Evolutionary conservation across 2,113 vertebrate species (phyloP).

Genomic region (Pelobates fuscus): DNA sequence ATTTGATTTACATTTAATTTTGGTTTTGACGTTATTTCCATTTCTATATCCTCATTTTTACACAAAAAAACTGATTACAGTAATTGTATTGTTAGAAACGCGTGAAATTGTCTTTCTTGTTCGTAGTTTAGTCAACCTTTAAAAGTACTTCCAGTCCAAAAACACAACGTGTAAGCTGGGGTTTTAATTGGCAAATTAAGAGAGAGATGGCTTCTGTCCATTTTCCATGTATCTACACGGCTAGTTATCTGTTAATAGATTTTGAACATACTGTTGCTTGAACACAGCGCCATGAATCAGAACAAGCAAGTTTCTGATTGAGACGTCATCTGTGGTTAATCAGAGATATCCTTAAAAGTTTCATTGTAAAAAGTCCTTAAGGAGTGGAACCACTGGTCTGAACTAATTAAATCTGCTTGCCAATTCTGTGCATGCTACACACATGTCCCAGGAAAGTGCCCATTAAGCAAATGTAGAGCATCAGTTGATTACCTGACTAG

Average conservation of each 20-base stretch:
- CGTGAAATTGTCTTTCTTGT: too few relatives aligned
- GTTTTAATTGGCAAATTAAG: too few relatives aligned
- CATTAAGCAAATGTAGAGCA: slow-evolving; percentile 7
- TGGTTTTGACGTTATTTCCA: too few relatives aligned
- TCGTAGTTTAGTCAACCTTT: too few relatives aligned
- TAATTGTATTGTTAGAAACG: too few relatives aligned
- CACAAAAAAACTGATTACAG: too few relatives aligned
- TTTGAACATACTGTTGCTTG: background rate
- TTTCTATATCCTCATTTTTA: too few relatives aligned
- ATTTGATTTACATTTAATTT: too few relatives aligned
- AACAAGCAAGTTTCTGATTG: background rate
- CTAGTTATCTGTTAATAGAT: background rate
- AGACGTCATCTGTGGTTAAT: background rate
- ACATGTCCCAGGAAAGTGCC: slow-evolving; percentile 5
- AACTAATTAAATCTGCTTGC: slow-evolving; percentile 20
- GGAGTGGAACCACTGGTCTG: background rate
- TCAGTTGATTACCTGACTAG: slow-evolving; percentile 8
- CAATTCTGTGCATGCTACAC: background rate
- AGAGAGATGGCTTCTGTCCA: too few relatives aligned
- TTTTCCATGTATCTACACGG: background rate
- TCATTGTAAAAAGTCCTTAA: slow-evolving; percentile 4
- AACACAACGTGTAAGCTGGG: too few relatives aligned
- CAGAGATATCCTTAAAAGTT: background rate
- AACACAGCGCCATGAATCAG: background rate
- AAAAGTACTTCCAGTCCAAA: too few relatives aligned